These are phyloP conservation scores for Adelges cooleyi DNA, from an alignment of 1,140 invertebrate species.

Conservation along the genomic window DNA sequence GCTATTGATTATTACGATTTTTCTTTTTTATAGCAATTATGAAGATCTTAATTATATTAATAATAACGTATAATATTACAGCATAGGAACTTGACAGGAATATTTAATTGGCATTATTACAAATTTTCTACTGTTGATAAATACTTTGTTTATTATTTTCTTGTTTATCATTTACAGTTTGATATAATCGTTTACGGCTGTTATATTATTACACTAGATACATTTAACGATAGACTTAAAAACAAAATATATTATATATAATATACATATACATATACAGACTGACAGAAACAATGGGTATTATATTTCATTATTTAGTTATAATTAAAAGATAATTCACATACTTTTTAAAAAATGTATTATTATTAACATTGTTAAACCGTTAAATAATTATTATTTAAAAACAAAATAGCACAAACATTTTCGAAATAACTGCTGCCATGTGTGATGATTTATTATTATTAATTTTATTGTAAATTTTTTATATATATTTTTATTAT, in stretches of 20 bases:
- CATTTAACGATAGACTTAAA: not conserved
- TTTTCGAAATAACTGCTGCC: conserved; percentile 16
- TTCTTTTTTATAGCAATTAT: too few relatives aligned
- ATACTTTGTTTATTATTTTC: not conserved
- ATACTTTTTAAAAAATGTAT: conserved; percentile 15
- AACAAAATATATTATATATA: not conserved
- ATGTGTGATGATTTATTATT: conserved; percentile 13
- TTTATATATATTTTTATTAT: not conserved
- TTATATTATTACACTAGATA: conserved; percentile 8
- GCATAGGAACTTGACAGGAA: conserved; percentile 5
- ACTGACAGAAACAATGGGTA: conserved; percentile 28
- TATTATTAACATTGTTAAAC: conserved; percentile 21
- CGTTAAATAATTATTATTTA: conserved; percentile 25
- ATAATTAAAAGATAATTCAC: not conserved
- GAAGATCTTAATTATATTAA: too few relatives aligned
- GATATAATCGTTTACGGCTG: conserved; percentile 9
- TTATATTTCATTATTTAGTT: conserved; percentile 28
- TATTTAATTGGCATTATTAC: not conserved
- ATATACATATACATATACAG: conserved; percentile 6
- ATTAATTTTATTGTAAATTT: not conserved
- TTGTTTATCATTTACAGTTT: conserved; percentile 9
- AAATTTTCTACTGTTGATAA: conserved; percentile 13
- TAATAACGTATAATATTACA: too few relatives aligned
- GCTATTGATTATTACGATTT: too few relatives aligned
- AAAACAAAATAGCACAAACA: conserved; percentile 6